Base-by-base conservation (phyloP, 92 coral and sea anemone genomes). In the Paragorgia papillata region DNA sequence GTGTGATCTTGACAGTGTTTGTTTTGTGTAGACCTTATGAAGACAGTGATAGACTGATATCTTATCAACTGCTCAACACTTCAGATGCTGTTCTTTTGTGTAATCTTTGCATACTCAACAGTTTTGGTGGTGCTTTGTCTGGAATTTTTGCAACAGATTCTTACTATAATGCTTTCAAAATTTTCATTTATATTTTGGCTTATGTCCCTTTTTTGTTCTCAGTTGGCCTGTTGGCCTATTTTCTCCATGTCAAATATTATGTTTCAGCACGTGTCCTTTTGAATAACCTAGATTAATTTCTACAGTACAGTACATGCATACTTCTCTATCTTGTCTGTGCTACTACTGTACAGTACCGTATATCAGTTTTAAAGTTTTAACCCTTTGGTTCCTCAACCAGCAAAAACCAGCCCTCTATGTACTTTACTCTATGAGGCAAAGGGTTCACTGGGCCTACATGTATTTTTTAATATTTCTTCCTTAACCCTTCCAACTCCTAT, bases 31-130 rank as follows among this genome's bases (percentile, higher is more conserved):
- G 83, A 76, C 98, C 98, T 9, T 94, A 94, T 75, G 50, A 84
- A 76, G 65, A 58, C 68, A 13, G 35, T 43, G 84, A 80, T 17
- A 69, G 73, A 14, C 55, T 54, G 34, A 33, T 71, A 32, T 40
- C 78, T 19, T 92, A 88, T 84, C 55, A 39, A 44, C 80, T 90
- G 89, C 77, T 94, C 22, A 94, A 94, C 84, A 83, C 76, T 2
- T 82, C 88, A 12, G 98, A 94, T 80, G 97, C 88, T 20, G 75
- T 92, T 31, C 80, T 92, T 18, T 66, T 92, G 79, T 77, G 86
- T 50, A 92, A 89, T 54, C 85, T 92, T 28, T 89, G 91, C 49
- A 79, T 89, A 44, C 62, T 92, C 10, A 76, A 80, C 64, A 85
- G 83, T 43, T 89, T 92, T 69, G 85, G 90, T 33, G 65, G 51